Percentiles rank a stretch among this genome's conserved stretches.
These are phyloP conservation scores for Bryconaethiops microstoma DNA, from an alignment of 2,797 vertebrate species.

Conservation along the genomic window DNA sequence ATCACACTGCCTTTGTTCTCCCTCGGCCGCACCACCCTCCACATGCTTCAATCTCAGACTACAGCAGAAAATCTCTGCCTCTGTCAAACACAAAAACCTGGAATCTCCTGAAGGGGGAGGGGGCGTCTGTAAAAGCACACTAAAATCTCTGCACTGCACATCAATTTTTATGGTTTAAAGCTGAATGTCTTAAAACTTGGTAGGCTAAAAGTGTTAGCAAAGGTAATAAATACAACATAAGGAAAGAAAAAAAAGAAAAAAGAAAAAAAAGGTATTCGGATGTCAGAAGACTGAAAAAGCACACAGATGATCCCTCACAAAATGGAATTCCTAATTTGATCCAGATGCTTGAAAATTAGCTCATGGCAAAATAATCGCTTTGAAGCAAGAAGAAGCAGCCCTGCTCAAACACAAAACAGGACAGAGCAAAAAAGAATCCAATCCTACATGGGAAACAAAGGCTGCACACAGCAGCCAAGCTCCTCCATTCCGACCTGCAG, in stretches of 20 bases:
- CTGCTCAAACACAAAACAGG: background rate
- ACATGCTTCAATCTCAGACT: conserved; percentile 56
- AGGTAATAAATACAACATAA: background rate
- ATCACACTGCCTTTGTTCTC: conserved; percentile 74
- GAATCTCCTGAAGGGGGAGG: background rate
- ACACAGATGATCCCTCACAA: conserved; percentile 21
- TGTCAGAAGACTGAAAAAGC: conserved; percentile 9
- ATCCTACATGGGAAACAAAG: conserved; percentile 46
- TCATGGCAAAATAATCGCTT: conserved; percentile 16
- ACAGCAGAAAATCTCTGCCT: conserved; percentile 55
- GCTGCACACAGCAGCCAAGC: conserved; percentile 22
- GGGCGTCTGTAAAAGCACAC: background rate
- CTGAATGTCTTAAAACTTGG: background rate
- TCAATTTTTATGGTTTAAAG: background rate
- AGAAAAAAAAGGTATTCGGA: background rate
- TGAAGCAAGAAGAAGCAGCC: conserved; percentile 22
- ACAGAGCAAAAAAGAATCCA: conserved; percentile 15
- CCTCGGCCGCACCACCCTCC: conserved; percentile 53
- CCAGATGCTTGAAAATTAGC: conserved; percentile 42
- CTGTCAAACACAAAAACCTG: conserved; percentile 26
- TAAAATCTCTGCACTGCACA: background rate
- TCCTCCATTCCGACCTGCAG: conserved; percentile 42
- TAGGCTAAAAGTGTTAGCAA: background rate
- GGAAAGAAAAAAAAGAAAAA: background rate
- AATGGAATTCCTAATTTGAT: conserved; percentile 41